Conservation (phyloP, 2,797 vertebrate species). For the Enteromius argenteus region DNA sequence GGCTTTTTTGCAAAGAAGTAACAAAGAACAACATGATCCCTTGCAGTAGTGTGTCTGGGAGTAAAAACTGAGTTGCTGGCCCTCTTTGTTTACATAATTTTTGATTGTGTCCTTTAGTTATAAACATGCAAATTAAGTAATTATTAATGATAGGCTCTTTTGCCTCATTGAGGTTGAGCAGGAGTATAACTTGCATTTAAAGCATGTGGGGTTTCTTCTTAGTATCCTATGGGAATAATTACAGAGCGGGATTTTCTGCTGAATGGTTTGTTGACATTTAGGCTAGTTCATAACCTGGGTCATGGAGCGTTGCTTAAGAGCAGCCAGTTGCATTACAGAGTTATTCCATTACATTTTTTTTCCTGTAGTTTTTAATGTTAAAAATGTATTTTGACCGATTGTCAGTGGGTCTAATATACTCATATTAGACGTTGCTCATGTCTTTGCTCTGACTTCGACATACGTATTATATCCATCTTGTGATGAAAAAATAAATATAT, state of each 20-base stretch:
- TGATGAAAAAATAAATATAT: neutral
- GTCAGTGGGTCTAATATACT: neutral
- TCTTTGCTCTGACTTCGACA: neutral
- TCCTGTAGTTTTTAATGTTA: neutral
- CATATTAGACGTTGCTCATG: neutral
- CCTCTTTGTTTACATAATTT: constrained; percentile 63
- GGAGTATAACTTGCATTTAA: constrained; percentile 55
- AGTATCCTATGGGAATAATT: constrained; percentile 67
- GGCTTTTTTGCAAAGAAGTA: constrained; percentile 66
- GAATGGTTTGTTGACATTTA: constrained; percentile 17
- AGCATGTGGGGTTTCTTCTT: constrained; percentile 58
- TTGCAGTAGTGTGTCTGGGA: constrained; percentile 53
- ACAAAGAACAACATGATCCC: constrained; percentile 75
- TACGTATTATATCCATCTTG: neutral
- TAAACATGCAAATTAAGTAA: constrained; percentile 64
- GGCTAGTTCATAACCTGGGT: neutral
- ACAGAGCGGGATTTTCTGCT: constrained; percentile 64
- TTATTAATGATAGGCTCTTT: constrained; percentile 46
- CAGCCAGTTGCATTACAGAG: neutral
- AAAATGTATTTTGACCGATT: neutral
- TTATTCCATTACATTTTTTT: neutral
- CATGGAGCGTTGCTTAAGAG: neutral
- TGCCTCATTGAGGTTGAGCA: constrained; percentile 63
- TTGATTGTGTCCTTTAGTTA: constrained; percentile 49
- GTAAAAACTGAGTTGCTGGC: constrained; percentile 39